Conservation (phyloP, 23 tunicate species). For the Corella eumyota region DNA sequence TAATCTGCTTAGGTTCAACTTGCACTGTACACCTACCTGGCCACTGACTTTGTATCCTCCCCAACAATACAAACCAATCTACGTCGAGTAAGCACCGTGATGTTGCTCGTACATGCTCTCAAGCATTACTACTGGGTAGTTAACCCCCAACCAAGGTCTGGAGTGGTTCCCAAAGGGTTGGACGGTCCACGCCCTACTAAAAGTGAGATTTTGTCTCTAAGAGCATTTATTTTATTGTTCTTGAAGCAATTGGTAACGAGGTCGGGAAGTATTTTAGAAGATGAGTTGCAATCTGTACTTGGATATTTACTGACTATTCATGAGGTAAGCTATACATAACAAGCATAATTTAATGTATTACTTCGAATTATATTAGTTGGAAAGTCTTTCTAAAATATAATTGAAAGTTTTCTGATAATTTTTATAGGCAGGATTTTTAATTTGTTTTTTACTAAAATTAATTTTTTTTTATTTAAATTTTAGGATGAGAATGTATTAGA, state of each 20-base stretch:
- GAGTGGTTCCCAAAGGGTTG: constrained; percentile 73
- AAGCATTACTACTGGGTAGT: constrained; percentile 98
- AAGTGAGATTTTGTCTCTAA: constrained; percentile 65
- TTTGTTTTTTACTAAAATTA: too few species aligned
- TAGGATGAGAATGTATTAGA: constrained; percentile 92
- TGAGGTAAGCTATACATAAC: constrained; percentile 70
- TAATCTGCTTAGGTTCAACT: constrained; percentile 60
- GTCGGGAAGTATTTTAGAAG: constrained; percentile 47
- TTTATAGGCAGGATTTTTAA: too few species aligned
- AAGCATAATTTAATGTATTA: too few species aligned
- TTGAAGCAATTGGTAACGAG: constrained; percentile 88
- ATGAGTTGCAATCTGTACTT: constrained; percentile 79
- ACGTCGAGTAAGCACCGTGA: constrained; percentile 92
- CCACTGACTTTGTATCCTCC: constrained; percentile 89
- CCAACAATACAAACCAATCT: constrained; percentile 75
- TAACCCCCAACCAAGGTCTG: constrained; percentile 81
- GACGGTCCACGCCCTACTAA: constrained; percentile 80
- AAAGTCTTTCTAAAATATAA: background rate
- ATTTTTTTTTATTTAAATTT: too few species aligned
- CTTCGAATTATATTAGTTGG: background rate
- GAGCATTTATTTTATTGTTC: constrained; percentile 90
- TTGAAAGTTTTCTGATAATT: too few species aligned
- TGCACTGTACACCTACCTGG: constrained; percentile 81
- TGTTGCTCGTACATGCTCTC: constrained; percentile 84
- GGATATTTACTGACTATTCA: constrained; percentile 92